Evolutionary conservation across 2,888 invertebrate genomes (phyloP).

Genomic region (Drosophila acutilabella): DNA sequence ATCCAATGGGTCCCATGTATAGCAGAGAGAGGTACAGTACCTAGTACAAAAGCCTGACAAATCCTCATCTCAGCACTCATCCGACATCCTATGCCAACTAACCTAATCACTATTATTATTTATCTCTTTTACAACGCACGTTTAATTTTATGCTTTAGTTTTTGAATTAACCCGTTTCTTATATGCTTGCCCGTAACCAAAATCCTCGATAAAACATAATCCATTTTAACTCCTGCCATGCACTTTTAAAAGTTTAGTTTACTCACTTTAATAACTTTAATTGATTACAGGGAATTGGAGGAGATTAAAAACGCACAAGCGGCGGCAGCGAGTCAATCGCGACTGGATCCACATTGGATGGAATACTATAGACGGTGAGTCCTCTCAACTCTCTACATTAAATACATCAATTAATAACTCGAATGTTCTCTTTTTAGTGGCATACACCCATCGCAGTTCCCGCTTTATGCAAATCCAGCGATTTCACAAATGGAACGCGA

Average conservation of each 20-base stretch:
- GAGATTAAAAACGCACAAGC: constrained; percentile 91
- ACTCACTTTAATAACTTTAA: constrained; percentile 32
- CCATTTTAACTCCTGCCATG: constrained; percentile 17
- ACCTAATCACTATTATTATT: constrained; percentile 26
- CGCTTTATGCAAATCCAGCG: constrained; percentile 90
- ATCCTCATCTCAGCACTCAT: constrained; percentile 55
- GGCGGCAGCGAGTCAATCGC: constrained; percentile 88
- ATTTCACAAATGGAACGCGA: constrained; percentile 95
- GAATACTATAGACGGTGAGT: constrained; percentile 91
- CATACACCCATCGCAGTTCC: constrained; percentile 88
- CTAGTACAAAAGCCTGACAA: constrained; percentile 67
- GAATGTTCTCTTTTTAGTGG: constrained; percentile 84
- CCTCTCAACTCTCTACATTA: background rate
- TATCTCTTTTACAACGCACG: constrained; percentile 4
- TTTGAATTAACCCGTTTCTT: constrained; percentile 38
- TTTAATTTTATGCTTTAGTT: constrained; percentile 37
- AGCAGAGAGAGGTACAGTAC: constrained; percentile 86
- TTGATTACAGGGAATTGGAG: constrained; percentile 89
- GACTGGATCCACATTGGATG: constrained; percentile 93
- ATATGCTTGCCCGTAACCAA: constrained; percentile 53
- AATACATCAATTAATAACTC: background rate
- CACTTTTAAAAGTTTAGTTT: constrained; percentile 12
- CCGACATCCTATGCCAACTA: constrained; percentile 43
- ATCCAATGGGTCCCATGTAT: constrained; percentile 86
- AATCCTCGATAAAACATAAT: constrained; percentile 35